phyloP scores from a whole-genome alignment of 2,888 invertebrate species.

The Ophioninae sp. region DNA sequence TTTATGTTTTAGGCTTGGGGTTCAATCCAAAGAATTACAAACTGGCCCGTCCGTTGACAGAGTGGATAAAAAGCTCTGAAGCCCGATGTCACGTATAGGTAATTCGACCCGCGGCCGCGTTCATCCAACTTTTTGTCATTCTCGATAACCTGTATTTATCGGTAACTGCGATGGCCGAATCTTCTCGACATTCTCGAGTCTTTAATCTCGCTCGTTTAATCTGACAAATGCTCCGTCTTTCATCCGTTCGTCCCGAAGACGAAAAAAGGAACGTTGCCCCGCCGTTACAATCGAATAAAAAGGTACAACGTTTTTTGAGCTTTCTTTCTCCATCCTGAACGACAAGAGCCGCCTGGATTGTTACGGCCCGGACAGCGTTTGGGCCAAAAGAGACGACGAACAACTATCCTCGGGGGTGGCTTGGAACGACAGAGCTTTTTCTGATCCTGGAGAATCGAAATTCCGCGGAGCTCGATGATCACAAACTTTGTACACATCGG shows the following conservation, averaged over 20 bases:
- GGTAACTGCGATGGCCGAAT: not conserved
- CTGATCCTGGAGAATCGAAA: slow-evolving; percentile 30
- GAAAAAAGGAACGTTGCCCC: not conserved
- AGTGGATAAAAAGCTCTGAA: not conserved
- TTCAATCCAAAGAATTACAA: not conserved
- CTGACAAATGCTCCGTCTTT: slow-evolving; percentile 21
- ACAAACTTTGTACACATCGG: slow-evolving; percentile 33
- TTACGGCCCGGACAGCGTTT: not conserved
- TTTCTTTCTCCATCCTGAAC: not conserved
- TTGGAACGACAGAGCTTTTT: slow-evolving; percentile 2
- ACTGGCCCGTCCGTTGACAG: not conserved
- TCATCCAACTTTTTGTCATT: not conserved
- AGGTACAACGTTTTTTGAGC: not conserved
- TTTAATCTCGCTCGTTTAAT: slow-evolving; percentile 4
- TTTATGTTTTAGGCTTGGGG: not conserved
- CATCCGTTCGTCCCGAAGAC: not conserved
- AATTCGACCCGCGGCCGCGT: not conserved
- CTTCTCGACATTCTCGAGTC: not conserved
- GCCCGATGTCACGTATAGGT: not conserved
- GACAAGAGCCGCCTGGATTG: slow-evolving; percentile 8
- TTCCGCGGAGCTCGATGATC: slow-evolving; percentile 26
- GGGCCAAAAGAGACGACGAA: slow-evolving; percentile 4
- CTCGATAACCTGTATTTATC: not conserved
- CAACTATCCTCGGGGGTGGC: not conserved
- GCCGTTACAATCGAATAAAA: slow-evolving; percentile 19